Base-by-base conservation (phyloP, 2,888 invertebrate genomes). In the Euzophera pinguis region DNA sequence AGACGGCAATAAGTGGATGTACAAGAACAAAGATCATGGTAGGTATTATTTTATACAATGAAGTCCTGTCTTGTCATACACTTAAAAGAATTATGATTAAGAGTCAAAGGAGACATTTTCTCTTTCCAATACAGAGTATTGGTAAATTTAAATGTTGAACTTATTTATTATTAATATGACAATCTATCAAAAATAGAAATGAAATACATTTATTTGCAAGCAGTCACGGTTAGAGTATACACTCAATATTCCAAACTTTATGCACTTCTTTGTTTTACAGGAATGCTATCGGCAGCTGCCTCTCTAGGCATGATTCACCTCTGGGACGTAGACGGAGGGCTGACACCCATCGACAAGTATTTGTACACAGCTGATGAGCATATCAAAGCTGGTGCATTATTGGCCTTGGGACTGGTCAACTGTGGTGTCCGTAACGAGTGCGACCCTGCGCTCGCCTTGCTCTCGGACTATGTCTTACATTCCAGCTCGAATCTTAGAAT, bases 281-380 rank as follows among this genome's bases (percentile, higher is more conserved):
- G 98, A 47, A 99, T 99, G 98, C 81, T 99, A 54, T 98, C 98
- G 71, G 98, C 99, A 0, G 98, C 99, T 0, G 99, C 99, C 0
- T 97, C 99, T 0, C 91, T 99, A 29, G 99, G 99, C 29, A 92
- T 99, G 69, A 95, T 99, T 54, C 93, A 98, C 62, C 87, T 99
- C 37, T 99, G 99, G 99, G 99, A 99, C 80, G 98, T 99, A 1
- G 99, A 99, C 80, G 98, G 98, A 34, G 99, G 99, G 42, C 91
- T 99, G 52, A 97, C 98, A 0, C 98, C 99, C 64, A 99, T 99
- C 67, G 99, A 99, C 90, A 99, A 99, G 82, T 99, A 99, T 83
- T 90, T 99, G 6, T 98, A 99, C 78, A 97, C 97, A 0, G 94
- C 96, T 0, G 98, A 98, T 69, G 98, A 98, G 73, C 96, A 98